Percentiles rank a stretch among this genome's conserved stretches.
phyloP scores from a whole-genome alignment of 2,888 invertebrate genomes.

The Periphyllus acericola region DNA sequence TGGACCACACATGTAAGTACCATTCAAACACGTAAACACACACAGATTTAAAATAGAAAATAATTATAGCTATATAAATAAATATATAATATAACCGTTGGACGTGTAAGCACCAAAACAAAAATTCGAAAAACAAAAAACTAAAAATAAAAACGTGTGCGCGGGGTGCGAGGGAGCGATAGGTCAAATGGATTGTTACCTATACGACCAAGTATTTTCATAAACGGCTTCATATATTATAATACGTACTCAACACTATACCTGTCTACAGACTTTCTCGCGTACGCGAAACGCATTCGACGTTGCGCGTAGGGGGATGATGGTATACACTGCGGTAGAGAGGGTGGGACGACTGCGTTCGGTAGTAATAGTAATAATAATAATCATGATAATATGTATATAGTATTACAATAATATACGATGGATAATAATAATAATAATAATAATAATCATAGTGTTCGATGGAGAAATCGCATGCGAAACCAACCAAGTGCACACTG shows the following conservation, averaged over 20 bases:
- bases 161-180: not conserved
- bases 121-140: conserved; percentile 13
- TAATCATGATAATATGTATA: no score
- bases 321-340: not conserved
- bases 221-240: no score
- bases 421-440: not conserved
- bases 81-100: not conserved
- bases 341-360: not conserved
- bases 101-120: conserved; percentile 38
- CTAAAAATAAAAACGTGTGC: no score
- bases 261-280: not conserved
- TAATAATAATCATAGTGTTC: not conserved
- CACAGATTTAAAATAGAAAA: no score
- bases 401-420: not conserved
- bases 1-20: not conserved
- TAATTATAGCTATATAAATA: no score
- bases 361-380: no score
- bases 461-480: not conserved
- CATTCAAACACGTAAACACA: not conserved
- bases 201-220: no score
- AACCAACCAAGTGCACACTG: no score
- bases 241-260: not conserved
- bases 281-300: not conserved
- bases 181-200: no score
- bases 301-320: not conserved